Evolutionary conservation across 2,797 vertebrate genomes (phyloP), one percentile per base, ranked within the genome.

Genomic region (Chrysolophus pictus): DNA sequence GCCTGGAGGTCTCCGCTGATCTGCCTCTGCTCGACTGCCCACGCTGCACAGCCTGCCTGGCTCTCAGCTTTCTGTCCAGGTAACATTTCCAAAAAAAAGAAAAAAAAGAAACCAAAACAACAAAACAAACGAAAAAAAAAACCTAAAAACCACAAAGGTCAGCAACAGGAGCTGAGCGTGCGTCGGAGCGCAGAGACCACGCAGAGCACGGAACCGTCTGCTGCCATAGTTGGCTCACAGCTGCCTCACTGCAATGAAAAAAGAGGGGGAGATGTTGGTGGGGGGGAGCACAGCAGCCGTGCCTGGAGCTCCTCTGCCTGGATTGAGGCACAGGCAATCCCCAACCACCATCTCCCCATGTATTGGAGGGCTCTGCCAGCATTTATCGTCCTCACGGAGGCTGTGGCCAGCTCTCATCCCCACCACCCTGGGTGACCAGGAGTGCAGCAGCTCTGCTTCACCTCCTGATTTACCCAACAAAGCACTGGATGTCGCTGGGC

Each of bases 171-270:
- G 87, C 93, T 58, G 88, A 56, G 39, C 1, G 4, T 35, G 35
- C 22, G 22, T n/a, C 39, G n/a, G 86, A 42, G 67, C 74, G 63
- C 90, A 41, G 46, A 49, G 84, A 53, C n/a, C 73, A 53, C 8
- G 37, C 51, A 46, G 73, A 71, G 73, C 49, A 24, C 35, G 47
- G 85, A 68, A 67, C 72, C 35, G 31, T 39, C 87, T 3, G 64
- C 64, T 85, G 26, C 47, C 55, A 28, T 51, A 5, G 4, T 24
- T 1, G 12, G 6, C 16, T 59, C 19, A 2, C 7, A 1, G 31
- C 23, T 6, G 44, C 55, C 68, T 96, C 96, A 96, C 96, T 96
- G 94, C 0, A 14, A 39, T 68, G 42, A 47, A 80, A 70, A 29
- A 14, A 75, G 14, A 74, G 44, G 24, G 47, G 17, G 53, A 64